These are phyloP conservation scores for Leucoptera coffeella DNA, from an alignment of 2,888 invertebrate genomes.

Conservation along the genomic window DNA sequence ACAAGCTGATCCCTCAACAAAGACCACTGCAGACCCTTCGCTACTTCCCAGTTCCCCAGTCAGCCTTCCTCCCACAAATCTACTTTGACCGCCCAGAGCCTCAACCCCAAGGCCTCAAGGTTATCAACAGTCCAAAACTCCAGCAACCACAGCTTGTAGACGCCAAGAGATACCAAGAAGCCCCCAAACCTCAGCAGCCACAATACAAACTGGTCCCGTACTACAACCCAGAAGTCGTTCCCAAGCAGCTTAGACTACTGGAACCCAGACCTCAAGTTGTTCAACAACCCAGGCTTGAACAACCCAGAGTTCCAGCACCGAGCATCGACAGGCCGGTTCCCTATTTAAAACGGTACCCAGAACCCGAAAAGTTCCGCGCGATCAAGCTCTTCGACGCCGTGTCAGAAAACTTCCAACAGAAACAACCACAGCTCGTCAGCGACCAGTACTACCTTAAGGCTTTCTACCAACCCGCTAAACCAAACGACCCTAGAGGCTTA, in stretches of 20 bases:
- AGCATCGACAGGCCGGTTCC: constrained; percentile 29
- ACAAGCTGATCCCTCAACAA: constrained; percentile 13
- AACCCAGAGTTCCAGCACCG: constrained; percentile 17
- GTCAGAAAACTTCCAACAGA: constrained; percentile 19
- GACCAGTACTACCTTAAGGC: constrained; percentile 33
- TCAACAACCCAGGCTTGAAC: constrained; percentile 30
- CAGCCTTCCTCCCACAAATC: constrained; percentile 15
- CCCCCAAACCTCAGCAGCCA: constrained; percentile 14
- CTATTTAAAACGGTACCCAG: constrained; percentile 32
- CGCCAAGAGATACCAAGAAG: too few relatives aligned
- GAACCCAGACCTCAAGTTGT: constrained; percentile 24
- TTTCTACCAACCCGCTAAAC: constrained; percentile 18
- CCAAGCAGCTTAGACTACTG: constrained; percentile 32
- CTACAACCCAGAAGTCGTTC: constrained; percentile 18
- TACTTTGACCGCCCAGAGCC: constrained; percentile 19
- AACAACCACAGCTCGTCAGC: constrained; percentile 14
- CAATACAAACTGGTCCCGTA: constrained; percentile 27
- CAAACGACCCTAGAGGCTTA: too few relatives aligned
- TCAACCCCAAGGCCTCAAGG: constrained; percentile 35
- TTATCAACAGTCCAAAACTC: constrained; percentile 39
- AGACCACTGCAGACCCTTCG: constrained; percentile 7
- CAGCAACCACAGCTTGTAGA: too few relatives aligned
- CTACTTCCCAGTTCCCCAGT: constrained; percentile 10
- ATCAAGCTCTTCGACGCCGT: constrained; percentile 28
- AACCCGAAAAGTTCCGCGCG: constrained; percentile 27